Conservation (phyloP, 2,888 invertebrate species). For the Alentia gelatinosa region DNA sequence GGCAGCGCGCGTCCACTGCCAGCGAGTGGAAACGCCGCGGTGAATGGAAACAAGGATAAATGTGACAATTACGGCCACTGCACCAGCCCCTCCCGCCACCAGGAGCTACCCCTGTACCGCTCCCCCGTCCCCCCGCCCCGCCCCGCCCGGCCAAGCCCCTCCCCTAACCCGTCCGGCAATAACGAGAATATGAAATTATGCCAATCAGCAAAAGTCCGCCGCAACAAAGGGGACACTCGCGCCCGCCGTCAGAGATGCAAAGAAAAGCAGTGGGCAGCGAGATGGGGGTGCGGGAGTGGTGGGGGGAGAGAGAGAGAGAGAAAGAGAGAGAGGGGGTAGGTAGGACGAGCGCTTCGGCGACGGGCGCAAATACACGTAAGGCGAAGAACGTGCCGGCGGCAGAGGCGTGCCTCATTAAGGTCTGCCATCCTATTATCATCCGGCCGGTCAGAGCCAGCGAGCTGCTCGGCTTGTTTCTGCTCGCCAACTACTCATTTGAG, state of each 20-base stretch:
- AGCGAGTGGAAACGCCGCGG: background rate
- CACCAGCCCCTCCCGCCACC: background rate
- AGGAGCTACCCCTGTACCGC: background rate
- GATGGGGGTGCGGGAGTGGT: background rate
- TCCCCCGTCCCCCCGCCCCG: background rate
- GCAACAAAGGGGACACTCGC: conserved; percentile 10
- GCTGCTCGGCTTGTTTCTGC: conserved; percentile 3
- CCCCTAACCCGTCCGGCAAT: background rate
- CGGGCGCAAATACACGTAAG: background rate
- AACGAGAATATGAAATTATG: conserved; percentile 51
- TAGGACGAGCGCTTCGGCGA: background rate
- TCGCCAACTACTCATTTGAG: conserved; percentile 20
- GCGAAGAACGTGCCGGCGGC: conserved; percentile 6
- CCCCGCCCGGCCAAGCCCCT: background rate
- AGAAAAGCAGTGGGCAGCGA: conserved; percentile 2
- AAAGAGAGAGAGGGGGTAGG: background rate
- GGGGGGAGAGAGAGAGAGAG: background rate
- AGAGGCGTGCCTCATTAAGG: conserved; percentile 5
- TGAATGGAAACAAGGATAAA: conserved; percentile 54
- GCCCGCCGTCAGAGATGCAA: conserved; percentile 10
- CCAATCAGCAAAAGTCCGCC: conserved; percentile 48
- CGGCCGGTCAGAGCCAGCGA: background rate
- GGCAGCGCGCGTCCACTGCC: background rate
- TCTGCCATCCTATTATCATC: background rate
- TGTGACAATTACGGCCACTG: conserved; percentile 42